phyloP scores from a whole-genome alignment of 2,113 vertebrate genomes.

The Etheostoma cragini region DNA sequence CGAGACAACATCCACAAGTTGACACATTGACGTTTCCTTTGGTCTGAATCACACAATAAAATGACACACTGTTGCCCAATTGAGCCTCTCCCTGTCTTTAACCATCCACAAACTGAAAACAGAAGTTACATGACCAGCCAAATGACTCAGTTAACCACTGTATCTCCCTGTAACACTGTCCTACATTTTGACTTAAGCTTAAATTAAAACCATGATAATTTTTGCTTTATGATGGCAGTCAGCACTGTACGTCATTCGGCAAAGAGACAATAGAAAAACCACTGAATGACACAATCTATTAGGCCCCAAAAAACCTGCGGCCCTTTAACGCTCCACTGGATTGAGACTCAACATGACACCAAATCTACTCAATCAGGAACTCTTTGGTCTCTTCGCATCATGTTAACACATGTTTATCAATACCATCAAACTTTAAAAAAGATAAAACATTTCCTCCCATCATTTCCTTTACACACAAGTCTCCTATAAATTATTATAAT shows the following conservation, averaged over 20 bases:
- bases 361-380: not conserved
- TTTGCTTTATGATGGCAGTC: not conserved
- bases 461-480: not conserved
- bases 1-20: not conserved
- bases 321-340: too few relatives aligned
- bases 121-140: slow-evolving; percentile 12
- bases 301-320: not conserved
- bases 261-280: not conserved
- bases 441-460: not conserved
- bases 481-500: not conserved
- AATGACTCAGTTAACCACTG: slow-evolving; percentile 8
- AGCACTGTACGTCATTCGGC: not conserved
- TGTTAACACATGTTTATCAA: not conserved
- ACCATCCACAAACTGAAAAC: slow-evolving; percentile 37
- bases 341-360: not conserved
- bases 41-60: not conserved
- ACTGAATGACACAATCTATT: not conserved
- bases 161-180: not conserved
- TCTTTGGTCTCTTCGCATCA: slow-evolving; percentile 2
- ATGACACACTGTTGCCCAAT: slow-evolving; percentile 1
- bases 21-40: not conserved
- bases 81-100: not conserved
- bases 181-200: not conserved
- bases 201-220: not conserved
- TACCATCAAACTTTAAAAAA: not conserved